Conservation (phyloP, 2,888 invertebrate genomes). For the Hypercompe scribonia region DNA sequence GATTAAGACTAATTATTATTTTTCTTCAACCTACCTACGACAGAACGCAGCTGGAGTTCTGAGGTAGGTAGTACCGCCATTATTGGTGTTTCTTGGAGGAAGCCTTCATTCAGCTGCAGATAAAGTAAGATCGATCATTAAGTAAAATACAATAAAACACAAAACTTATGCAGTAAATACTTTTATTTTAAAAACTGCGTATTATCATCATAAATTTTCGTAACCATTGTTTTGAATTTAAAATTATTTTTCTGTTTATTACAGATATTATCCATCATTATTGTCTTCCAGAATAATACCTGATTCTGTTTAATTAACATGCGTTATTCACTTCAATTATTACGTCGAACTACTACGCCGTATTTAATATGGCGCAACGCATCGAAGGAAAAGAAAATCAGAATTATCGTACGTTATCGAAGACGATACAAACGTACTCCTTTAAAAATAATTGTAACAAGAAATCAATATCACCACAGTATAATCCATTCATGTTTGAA, state of each 20-base stretch:
- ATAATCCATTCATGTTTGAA: not conserved
- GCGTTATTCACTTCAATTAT: slow-evolving; percentile 59
- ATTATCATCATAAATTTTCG: slow-evolving; percentile 75
- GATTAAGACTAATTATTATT: too few relatives aligned
- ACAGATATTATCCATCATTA: slow-evolving; percentile 83
- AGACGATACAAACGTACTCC: slow-evolving; percentile 80
- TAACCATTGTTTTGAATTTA: slow-evolving; percentile 77
- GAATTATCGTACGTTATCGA: slow-evolving; percentile 79
- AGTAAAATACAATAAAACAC: slow-evolving; percentile 59
- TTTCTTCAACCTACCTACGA: too few relatives aligned
- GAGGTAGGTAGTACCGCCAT: too few relatives aligned
- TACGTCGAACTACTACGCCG: too few relatives aligned
- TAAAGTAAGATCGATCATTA: too few relatives aligned
- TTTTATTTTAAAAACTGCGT: slow-evolving; percentile 83
- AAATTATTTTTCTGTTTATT: slow-evolving; percentile 79
- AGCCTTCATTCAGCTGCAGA: too few relatives aligned
- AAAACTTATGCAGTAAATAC: slow-evolving; percentile 81
- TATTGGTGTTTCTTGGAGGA: too few relatives aligned
- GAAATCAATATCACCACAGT: slow-evolving; percentile 21
- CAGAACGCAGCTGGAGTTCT: too few relatives aligned
- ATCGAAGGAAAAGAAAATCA: slow-evolving; percentile 69
- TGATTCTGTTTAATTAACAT: slow-evolving; percentile 67
- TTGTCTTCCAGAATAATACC: slow-evolving; percentile 85
- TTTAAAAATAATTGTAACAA: slow-evolving; percentile 50
- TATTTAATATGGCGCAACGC: slow-evolving; percentile 64